A percentile compares a stretch with the other conserved stretches of the same genome.
phyloP scores from a whole-genome alignment of 2,797 vertebrate genomes.

The Hyperoplus immaculatus region DNA sequence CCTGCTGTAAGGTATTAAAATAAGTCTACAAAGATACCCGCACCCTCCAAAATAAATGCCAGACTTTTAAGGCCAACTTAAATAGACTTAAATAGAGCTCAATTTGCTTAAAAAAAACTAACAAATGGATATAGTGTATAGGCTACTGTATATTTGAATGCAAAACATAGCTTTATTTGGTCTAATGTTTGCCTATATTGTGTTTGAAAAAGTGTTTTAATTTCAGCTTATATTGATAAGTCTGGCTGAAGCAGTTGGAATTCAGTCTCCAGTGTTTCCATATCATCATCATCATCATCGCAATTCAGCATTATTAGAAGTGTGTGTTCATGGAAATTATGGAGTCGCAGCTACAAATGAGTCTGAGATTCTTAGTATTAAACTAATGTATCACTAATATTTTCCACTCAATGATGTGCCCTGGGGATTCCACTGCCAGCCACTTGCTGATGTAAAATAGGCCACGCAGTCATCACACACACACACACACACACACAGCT shows the following conservation, averaged over 20 bases:
- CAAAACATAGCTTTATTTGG: background rate
- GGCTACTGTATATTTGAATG: too few relatives aligned
- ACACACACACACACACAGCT: conserved; percentile 45
- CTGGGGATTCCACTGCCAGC: conserved; percentile 56
- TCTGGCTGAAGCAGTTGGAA: conserved; percentile 1
- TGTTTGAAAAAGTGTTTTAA: background rate
- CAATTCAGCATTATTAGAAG: background rate
- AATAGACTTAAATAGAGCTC: too few relatives aligned
- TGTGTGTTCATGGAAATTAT: conserved; percentile 40
- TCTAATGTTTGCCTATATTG: background rate
- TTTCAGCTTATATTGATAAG: background rate
- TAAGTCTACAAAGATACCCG: background rate
- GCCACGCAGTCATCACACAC: conserved; percentile 68
- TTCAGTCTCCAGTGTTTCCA: conserved; percentile 13
- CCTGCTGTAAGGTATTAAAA: background rate
- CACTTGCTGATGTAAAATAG: conserved; percentile 79
- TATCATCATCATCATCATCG: background rate
- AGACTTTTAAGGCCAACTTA: background rate
- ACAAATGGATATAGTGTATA: too few relatives aligned
- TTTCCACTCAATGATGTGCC: conserved; percentile 38
- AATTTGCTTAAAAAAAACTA: too few relatives aligned
- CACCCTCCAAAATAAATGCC: background rate
- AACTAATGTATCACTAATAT: conserved; percentile 67
- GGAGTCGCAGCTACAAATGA: conserved; percentile 35
- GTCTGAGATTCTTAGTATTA: conserved; percentile 37